A percentile compares a stretch with the other conserved stretches of the same genome.
Evolutionary conservation across 2,888 invertebrate genomes (phyloP).

Genomic region (Timema podura): DNA sequence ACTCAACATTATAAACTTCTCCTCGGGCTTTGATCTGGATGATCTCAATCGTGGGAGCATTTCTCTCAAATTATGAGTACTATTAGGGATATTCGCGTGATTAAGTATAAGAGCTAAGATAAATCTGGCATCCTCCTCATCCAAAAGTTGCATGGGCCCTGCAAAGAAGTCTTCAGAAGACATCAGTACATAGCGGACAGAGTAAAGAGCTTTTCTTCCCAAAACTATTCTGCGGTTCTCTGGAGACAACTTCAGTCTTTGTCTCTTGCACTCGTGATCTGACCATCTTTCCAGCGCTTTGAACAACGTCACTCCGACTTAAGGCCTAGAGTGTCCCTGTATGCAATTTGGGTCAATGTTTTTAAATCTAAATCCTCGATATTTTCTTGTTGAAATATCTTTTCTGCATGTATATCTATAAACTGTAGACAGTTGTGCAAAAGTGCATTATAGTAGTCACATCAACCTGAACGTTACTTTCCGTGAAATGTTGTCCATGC

Average conservation of each 20-base stretch:
- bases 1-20: slow-evolving; percentile 15
- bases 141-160: slow-evolving; percentile 54
- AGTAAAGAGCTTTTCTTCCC: slow-evolving; percentile 45
- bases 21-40: slow-evolving; percentile 42
- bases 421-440: slow-evolving; percentile 62
- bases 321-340: slow-evolving; percentile 63
- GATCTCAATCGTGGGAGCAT: slow-evolving; percentile 49
- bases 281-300: slow-evolving; percentile 61
- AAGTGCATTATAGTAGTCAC: slow-evolving; percentile 44
- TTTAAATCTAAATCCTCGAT: slow-evolving; percentile 60
- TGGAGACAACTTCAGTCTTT: slow-evolving; percentile 50
- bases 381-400: slow-evolving; percentile 52
- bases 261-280: slow-evolving; percentile 53
- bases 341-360: slow-evolving; percentile 61
- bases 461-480: too few species aligned
- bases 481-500: too few species aligned
- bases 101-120: slow-evolving; percentile 38
- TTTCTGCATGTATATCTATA: slow-evolving; percentile 55
- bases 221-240: slow-evolving; percentile 52
- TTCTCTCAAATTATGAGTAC: slow-evolving; percentile 45
- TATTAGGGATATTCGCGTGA: slow-evolving; percentile 22
- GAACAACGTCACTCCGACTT: slow-evolving; percentile 49
- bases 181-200: slow-evolving; percentile 64
- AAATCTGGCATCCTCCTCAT: slow-evolving; percentile 49
- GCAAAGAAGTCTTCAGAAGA: slow-evolving; percentile 58